Base-by-base conservation (phyloP, 2,797 vertebrate species). In the Thripadectes ignobilis region DNA sequence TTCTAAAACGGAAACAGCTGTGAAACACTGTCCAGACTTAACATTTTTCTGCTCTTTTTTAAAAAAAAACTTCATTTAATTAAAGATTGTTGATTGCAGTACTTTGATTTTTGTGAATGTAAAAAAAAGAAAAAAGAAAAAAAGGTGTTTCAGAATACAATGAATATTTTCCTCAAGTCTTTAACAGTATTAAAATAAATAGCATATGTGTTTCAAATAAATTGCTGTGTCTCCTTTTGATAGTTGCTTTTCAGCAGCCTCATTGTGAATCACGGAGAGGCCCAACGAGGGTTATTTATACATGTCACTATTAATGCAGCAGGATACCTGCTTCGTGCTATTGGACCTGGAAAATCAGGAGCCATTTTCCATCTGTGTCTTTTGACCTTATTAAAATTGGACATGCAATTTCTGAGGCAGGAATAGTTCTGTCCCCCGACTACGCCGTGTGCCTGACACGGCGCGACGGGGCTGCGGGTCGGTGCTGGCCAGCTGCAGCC, bases 401-500 rank as follows among this genome's bases (percentile, higher is more conserved):
- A 21, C 2, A 0, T 23, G 11, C 0, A 0, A 18, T 72, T 86
- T 81, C 73, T 30, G 36, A 54, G 9, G 51, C 2, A 4, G 87
- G 45, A 46, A 12, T 46, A 22, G 54, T 38, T 51, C 69, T 30
- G 0, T 7, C 71, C 20, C 9, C 65, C 24, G 83, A 15, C 46
- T 3, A 2, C 0, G 22, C 54, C 0, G 3, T 8, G 49, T 36
- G 6, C 38, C 16, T 81, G 90, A 10, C 34, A 55, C 43, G 1
- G 7, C 4, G 5, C 48, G 79, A 51, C 20, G 7, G 8, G 24
- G 76, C 22, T 4, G 46, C 34, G 39, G 77, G 62, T 20, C 36
- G 69, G 76, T 24, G 68, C 7, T 1, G 2, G 78, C 43, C 80
- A 85, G 92, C 85, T 90, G 95, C 77, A 76, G 74, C 69, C 1